A percentile compares a stretch with the other conserved stretches of the same genome.
These are phyloP conservation scores for Pygoscelis adeliae DNA, from an alignment of 2,113 vertebrate genomes.

Conservation along the genomic window DNA sequence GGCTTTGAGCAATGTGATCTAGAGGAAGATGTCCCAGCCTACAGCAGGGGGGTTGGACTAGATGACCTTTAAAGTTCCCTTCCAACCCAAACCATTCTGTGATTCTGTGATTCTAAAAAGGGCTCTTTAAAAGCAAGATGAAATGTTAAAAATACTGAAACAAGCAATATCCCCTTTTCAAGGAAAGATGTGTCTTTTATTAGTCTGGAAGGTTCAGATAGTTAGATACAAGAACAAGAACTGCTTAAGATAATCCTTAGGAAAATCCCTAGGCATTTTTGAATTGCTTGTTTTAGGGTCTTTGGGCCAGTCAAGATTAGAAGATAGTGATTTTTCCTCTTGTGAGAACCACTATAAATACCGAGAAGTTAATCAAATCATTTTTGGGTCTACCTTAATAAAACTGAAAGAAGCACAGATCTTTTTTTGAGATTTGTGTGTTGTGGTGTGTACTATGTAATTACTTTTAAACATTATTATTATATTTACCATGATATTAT, in stretches of 20 bases:
- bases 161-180: neutral
- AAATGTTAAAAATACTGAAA: neutral
- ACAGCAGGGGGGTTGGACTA: neutral
- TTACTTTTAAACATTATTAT: neutral
- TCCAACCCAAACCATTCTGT: neutral
- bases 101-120: neutral
- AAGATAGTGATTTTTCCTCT: neutral
- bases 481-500: neutral
- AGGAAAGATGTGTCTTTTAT: neutral
- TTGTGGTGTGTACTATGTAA: neutral
- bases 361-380: neutral
- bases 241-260: neutral
- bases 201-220: neutral
- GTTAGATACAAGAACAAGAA: neutral
- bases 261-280: neutral
- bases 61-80: neutral
- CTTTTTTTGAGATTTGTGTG: neutral
- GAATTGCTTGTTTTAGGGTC: neutral
- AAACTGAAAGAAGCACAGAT: neutral
- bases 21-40: neutral
- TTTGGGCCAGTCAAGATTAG: neutral
- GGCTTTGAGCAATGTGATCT: neutral
- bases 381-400: neutral
- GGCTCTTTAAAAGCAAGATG: neutral
- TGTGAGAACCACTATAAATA: neutral